These are phyloP conservation scores for Prosopocoilus inquinatus DNA, from an alignment of 2,888 invertebrate genomes.

Conservation along the genomic window DNA sequence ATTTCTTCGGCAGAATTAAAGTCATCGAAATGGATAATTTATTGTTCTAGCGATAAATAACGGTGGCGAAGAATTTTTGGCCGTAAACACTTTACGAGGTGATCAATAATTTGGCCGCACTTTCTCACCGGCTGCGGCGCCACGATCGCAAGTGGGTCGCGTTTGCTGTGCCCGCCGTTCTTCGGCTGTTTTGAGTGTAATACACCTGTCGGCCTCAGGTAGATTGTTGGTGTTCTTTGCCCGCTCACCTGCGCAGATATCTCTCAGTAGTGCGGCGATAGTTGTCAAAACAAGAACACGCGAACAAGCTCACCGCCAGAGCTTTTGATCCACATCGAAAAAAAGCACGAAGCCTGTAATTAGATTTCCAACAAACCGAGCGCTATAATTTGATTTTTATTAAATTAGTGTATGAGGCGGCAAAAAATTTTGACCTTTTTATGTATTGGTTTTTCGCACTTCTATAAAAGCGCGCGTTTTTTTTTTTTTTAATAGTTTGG, in stretches of 20 bases:
- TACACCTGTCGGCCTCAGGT: conserved; percentile 30
- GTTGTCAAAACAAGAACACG: neutral
- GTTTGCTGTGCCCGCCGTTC: conserved; percentile 22
- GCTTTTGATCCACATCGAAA: too few species aligned
- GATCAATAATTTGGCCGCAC: conserved; percentile 18
- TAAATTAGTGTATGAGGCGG: neutral
- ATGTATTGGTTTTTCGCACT: neutral
- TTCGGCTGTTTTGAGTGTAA: conserved; percentile 23
- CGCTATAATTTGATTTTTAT: too few species aligned
- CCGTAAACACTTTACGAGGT: neutral
- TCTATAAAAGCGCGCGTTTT: neutral
- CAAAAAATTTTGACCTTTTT: neutral
- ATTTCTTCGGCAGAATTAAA: neutral
- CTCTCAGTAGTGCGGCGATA: conserved; percentile 6
- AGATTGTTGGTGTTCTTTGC: conserved; percentile 24
- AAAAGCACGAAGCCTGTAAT: too few species aligned
- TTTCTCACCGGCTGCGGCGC: conserved; percentile 27
- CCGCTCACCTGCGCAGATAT: conserved; percentile 6
- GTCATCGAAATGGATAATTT: too few species aligned
- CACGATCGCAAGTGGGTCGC: conserved; percentile 31
- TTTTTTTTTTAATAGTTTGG: neutral
- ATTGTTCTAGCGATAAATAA: too few species aligned
- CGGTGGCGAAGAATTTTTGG: too few species aligned
- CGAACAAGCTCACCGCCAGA: neutral
- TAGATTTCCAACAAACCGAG: too few species aligned